Percentiles rank a stretch among this genome's conserved stretches.
Conservation (phyloP, 2,797 vertebrate species). For the Leptatherina wallacei region DNA sequence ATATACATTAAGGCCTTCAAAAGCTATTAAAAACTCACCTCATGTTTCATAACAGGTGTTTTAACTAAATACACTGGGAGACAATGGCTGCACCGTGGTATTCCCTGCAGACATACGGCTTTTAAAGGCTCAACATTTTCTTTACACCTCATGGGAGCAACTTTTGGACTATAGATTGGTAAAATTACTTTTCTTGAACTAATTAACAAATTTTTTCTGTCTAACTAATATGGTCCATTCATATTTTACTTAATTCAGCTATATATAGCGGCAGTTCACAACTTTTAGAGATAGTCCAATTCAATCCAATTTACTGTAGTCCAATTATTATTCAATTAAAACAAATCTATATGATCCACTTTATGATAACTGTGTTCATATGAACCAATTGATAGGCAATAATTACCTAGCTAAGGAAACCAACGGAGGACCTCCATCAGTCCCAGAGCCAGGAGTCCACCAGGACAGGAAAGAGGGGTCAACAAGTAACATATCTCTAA, state of each 20-base stretch:
- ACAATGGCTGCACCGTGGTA: slow-evolving; percentile 32
- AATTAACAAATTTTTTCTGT: background rate
- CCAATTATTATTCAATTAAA: too few relatives aligned
- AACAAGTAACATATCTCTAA: too few relatives aligned
- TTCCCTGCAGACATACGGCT: background rate
- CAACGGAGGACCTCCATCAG: background rate
- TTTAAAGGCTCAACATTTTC: background rate
- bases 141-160: background rate
- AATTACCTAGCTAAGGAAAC: too few relatives aligned
- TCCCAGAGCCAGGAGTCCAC: too few relatives aligned
- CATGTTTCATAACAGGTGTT: slow-evolving; percentile 59
- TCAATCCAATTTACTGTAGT: too few relatives aligned
- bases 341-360: too few relatives aligned
- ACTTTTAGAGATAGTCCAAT: background rate
- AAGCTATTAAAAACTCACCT: slow-evolving; percentile 61
- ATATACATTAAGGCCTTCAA: slow-evolving; percentile 56
- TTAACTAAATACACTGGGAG: slow-evolving; percentile 47
- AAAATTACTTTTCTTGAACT: background rate
- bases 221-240: background rate
- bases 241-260: background rate
- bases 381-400: too few relatives aligned
- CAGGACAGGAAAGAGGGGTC: background rate
- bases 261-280: too few relatives aligned
- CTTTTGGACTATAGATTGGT: background rate
- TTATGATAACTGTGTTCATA: too few relatives aligned